These are phyloP conservation scores for Danaus chrysippus DNA, from an alignment of 2,888 invertebrate genomes.

Conservation along the genomic window DNA sequence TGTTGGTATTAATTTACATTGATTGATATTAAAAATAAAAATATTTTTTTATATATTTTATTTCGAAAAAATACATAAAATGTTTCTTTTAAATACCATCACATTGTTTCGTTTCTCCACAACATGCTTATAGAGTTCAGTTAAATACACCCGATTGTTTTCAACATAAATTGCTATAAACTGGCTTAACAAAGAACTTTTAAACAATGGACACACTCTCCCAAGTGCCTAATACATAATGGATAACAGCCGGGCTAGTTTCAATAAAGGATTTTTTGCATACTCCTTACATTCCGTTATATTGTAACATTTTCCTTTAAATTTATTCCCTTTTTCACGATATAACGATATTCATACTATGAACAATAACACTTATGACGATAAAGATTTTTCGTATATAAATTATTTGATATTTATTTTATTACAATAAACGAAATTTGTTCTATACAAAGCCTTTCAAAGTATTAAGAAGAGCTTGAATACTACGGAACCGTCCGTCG, in stretches of 20 bases:
- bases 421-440: no score
- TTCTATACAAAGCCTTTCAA: no score
- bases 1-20: no score
- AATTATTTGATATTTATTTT: no score
- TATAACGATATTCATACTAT: constrained; percentile 44
- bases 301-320: constrained; percentile 58
- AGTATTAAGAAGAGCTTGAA: no score
- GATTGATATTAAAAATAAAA: no score
- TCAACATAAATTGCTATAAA: constrained; percentile 7
- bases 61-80: no score
- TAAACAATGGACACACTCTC: constrained; percentile 44
- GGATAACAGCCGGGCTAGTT: constrained; percentile 70
- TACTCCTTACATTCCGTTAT: constrained; percentile 53
- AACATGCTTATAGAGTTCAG: not conserved
- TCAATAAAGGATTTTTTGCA: constrained; percentile 77
- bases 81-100: no score
- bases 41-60: no score
- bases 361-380: not conserved
- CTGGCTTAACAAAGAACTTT: constrained; percentile 4
- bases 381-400: not conserved
- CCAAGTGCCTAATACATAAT: constrained; percentile 69
- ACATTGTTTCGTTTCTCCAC: no score
- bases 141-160: not conserved
- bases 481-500: no score
- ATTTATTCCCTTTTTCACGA: constrained; percentile 60